phyloP scores from a whole-genome alignment of 1,140 invertebrate genomes.

The Eciton burchellii region DNA sequence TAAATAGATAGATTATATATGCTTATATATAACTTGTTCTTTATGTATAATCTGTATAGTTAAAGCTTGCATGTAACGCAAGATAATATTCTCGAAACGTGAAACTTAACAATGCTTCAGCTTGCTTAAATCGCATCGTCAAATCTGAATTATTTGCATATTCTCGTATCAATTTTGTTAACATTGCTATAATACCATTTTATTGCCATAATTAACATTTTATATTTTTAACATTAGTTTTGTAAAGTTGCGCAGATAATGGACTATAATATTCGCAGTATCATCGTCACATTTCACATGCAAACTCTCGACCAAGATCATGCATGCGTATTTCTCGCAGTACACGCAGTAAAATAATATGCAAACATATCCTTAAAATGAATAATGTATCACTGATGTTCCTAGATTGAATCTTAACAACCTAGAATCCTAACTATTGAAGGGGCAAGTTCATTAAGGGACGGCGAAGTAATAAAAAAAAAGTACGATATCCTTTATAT shows the following conservation, averaged over 20 bases:
- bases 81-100: not conserved
- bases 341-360: constrained; percentile 12
- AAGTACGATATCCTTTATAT: not conserved
- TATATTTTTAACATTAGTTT: constrained; percentile 21
- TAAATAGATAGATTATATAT: not conserved
- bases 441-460: constrained; percentile 2
- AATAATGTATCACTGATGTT: constrained; percentile 28
- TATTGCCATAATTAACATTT: not conserved
- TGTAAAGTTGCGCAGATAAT: constrained; percentile 16
- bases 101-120: not conserved
- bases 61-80: not conserved
- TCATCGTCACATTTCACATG: constrained; percentile 31
- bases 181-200: not conserved
- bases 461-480: not conserved
- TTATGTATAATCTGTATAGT: not conserved
- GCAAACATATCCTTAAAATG: constrained; percentile 27
- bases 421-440: constrained; percentile 17
- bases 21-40: not conserved
- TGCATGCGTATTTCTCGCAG: constrained; percentile 36
- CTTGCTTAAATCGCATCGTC: too few species aligned
- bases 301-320: constrained; percentile 24
- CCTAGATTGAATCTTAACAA: constrained; percentile 17
- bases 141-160: not conserved
- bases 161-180: not conserved
- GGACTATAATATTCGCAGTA: constrained; percentile 5